Base-by-base conservation (phyloP, 2,797 vertebrate species). In the Hoplostethus mediterraneus region DNA sequence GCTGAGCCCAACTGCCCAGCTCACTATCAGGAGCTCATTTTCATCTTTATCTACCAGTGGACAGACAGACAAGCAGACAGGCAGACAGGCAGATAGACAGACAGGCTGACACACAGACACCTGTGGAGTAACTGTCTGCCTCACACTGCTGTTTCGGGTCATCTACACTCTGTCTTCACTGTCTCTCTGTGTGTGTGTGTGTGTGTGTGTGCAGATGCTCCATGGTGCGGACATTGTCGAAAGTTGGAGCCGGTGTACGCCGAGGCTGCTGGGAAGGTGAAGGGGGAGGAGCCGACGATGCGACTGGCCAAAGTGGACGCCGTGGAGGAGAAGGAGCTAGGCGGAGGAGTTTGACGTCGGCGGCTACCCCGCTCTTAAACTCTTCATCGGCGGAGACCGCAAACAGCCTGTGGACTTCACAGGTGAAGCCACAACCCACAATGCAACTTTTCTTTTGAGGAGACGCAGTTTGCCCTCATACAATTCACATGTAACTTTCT, bases 151-250 rank as follows among this genome's bases (percentile, higher is more conserved):
- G 31, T 1, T 61, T 9, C 17, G 31, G 6, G n/a, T n/a, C n/a
- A n/a, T n/a, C n/a, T n/a, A n/a, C n/a, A n/a, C n/a, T n/a, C n/a
- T n/a, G n/a, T 33, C 62, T 1, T 58, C 67, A 13, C 6, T 12
- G 3, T 61, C 38, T 62, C 52, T 9, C 17, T 55, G 5, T 64
- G 0, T 17, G 10, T 65, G 58, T 28, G 45, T 64, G 58, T 71
- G 55, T 79, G 17, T 71, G 12, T 6, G 44, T 75, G 54, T 73
- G 11, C 80, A 98, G 97, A 97, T 0, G 96, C 95, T 0, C 96
- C 96, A 0, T 97, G 96, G 97, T 98, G 97, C 1, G 91, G 94
- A 21, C 96, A 96, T 87, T 99, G 97, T 71, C 85, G 82, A 66
- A 82, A 38, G 0, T 80, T 99, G 77, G 96, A 95, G 67, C 97